These are phyloP conservation scores for Theretra japonica DNA, from an alignment of 2,888 invertebrate genomes.

Conservation along the genomic window DNA sequence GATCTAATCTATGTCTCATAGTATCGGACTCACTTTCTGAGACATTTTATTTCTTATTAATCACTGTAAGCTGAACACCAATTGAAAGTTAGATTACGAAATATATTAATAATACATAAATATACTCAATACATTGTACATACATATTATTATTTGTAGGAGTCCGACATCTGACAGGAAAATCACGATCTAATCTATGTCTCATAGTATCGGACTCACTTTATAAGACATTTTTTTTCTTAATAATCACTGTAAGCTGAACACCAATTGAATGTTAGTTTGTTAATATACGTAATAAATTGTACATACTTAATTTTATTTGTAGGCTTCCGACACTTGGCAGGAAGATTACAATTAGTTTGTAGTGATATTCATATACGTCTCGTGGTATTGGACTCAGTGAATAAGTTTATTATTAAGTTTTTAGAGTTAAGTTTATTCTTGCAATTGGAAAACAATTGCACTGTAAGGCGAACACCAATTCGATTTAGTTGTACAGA, in stretches of 20 bases:
- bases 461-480: slow-evolving; percentile 37
- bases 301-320: background rate
- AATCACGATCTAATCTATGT: too few species aligned
- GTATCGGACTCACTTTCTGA: background rate
- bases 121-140: background rate
- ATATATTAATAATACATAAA: too few species aligned
- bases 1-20: too few species aligned
- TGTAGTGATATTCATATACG: background rate
- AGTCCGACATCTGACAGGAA: too few species aligned
- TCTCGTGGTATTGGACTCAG: background rate
- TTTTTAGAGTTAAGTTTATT: slow-evolving; percentile 36
- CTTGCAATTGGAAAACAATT: slow-evolving; percentile 39
- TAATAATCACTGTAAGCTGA: slow-evolving; percentile 39
- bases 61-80: slow-evolving; percentile 37
- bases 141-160: background rate
- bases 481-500: slow-evolving; percentile 1
- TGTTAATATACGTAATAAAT: too few species aligned
- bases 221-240: slow-evolving; percentile 33
- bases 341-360: background rate
- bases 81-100: background rate
- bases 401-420: slow-evolving; percentile 27
- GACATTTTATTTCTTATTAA: slow-evolving; percentile 36
- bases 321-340: too few species aligned
- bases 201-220: background rate
- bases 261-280: slow-evolving; percentile 4